Base-by-base conservation (phyloP, 2,113 vertebrate genomes). In the Nothobranchius kuhntae region DNA sequence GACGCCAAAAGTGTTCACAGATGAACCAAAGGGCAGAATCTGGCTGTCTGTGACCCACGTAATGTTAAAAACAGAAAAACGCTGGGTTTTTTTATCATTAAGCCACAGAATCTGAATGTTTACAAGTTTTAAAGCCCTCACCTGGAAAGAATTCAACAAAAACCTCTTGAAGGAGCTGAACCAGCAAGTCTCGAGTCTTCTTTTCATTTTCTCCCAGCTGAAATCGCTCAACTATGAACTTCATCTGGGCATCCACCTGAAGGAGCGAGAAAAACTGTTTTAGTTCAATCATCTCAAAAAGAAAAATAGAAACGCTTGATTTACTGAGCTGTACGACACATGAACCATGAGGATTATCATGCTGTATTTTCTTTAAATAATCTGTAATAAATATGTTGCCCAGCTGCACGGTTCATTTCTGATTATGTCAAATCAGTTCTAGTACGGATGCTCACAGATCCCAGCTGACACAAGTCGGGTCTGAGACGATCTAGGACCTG, bases 101-200 rank as follows among this genome's bases (percentile, higher is more conserved):
- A 10, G 13, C 9, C 8, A 14, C 9, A 17, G 11, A 15, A 10
- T 6, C 7, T 30, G 10, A 1, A 9, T 21, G 2, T 50, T 9
- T 15, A 44, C 0, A 9, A 4, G 0, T 42, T 62, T 55, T 45
- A 26, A 1, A 60, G 46, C n/a, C 6, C 12, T 85, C 35, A 97
- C 96, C 95, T 59, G 96, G 95, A 65, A 97, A 95, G 81, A 98
- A 98, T 73, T 97, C 96, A 0, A 92, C 84, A 69, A 96, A 96
- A 57, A 97, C 93, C 76, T 97, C 96, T 63, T 96, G 94, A 73
- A 98, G 87, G 15, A 98, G 92, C 14, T 95, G 83, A 52, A 97
- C 88, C 46, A 97, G 77, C 7, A 98, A 87, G 9, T 85, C 81
- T 36, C 96, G 80, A 4, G 93, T 86, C 30, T 92, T 94, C 54